Evolutionary conservation across 2,113 vertebrate species (phyloP).

Genomic region (Pelmatolapia mariae): DNA sequence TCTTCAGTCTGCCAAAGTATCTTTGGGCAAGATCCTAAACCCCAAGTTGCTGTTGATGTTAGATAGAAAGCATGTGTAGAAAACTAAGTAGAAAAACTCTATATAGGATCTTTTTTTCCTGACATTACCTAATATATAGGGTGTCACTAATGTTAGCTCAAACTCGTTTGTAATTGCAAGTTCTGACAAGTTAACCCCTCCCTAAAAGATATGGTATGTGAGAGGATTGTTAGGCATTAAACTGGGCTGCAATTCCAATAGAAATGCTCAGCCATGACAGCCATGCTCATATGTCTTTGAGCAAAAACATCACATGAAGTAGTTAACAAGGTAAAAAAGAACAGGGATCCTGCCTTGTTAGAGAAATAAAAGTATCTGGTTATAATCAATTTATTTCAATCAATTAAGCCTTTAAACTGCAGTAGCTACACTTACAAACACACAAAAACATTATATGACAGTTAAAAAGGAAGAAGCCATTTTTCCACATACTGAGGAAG

Average conservation of each 20-base stretch:
- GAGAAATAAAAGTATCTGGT: neutral
- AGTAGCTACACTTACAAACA: neutral
- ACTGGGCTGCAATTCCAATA: neutral
- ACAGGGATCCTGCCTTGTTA: neutral
- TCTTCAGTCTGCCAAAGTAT: neutral
- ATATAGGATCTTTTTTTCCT: neutral
- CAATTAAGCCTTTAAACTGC: neutral
- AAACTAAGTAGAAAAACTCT: neutral
- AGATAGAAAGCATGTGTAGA: neutral
- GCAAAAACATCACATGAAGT: neutral
- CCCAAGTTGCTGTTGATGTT: neutral
- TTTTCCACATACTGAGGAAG: neutral
- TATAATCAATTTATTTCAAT: neutral
- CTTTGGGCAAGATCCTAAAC: neutral
- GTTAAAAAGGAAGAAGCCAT: neutral
- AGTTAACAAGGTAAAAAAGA: neutral
- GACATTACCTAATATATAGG: fast-evolving
- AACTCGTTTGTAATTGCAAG: neutral
- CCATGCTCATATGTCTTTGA: neutral
- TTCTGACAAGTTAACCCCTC: neutral
- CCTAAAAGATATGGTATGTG: neutral
- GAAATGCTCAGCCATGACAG: neutral
- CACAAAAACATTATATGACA: fast-evolving
- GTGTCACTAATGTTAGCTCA: neutral
- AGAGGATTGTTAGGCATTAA: neutral